Evolutionary conservation across 2,113 vertebrate genomes (phyloP), one percentile per base, ranked within the genome.

Genomic region (Saimiri boliviensis): DNA sequence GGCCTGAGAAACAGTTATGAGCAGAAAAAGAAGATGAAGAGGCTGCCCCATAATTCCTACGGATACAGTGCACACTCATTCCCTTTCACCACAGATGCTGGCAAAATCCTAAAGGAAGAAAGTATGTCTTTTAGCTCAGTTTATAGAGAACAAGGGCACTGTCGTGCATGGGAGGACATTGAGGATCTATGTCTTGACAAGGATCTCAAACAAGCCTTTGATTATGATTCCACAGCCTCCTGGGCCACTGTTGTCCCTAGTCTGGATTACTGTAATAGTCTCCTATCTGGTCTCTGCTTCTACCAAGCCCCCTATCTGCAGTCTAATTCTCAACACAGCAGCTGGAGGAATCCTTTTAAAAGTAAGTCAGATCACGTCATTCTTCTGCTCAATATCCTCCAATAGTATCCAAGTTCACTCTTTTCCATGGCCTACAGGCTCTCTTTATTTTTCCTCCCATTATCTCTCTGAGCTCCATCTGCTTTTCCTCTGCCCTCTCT

Each of bases 201-300:
- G 37, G 27, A 54, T 95, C 94, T 95, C 91, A 95, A 90, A 96
- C 60, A 93, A 93, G 70, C 40, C 58, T 97, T 95, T 97, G 97
- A 94, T 93, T 86, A 95, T 68, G 54, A 95, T 87, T 84, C 47
- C 35, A 95, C 40, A 86, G 91, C 49, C 47, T 83, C 82, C 81
- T 56, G 40, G 77, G 86, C 77, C 58, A 95, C 52, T 88, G 95
- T 20, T 8, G 0, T 54, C 66, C 79, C 82, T 88, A 81, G 86
- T 63, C 35, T 92, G 73, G 52, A 90, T 87, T 80, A 81, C 13
- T 9, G 42, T 45, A 82, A 91, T 1, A 86, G 60, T 86, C 42
- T 96, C 73, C 86, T 89, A 16, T 56, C 35, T 87, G 40, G 74
- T 90, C 60, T 90, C 86, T 91, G 70, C 77, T 70, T 86, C 89